These are phyloP conservation scores for Charina bottae DNA, from an alignment of 2,113 vertebrate genomes.

Conservation along the genomic window DNA sequence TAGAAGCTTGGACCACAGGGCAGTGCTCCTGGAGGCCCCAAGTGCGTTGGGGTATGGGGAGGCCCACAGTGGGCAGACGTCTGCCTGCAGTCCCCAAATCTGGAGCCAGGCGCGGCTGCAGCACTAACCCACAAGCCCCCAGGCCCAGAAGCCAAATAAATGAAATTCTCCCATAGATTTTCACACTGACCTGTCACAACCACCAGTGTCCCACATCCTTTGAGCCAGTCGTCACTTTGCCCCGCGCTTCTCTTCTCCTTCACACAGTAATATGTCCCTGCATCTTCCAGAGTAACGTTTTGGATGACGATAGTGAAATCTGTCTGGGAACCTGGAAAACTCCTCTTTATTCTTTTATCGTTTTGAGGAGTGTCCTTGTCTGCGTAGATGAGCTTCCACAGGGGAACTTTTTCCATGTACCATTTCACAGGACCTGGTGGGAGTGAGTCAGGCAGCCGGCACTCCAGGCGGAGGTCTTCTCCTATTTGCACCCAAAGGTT, in stretches of 20 bases:
- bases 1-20: too few species aligned
- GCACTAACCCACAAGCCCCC: background rate
- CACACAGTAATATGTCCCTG: slow-evolving; percentile 40
- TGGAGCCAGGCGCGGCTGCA: background rate
- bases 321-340: accelerated
- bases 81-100: background rate
- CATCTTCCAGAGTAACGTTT: accelerated
- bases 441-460: accelerated
- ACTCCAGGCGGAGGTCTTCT: slow-evolving; percentile 2
- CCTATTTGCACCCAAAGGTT: accelerated
- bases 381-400: accelerated
- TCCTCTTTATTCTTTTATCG: accelerated
- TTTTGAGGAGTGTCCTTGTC: accelerated
- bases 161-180: background rate
- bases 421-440: accelerated
- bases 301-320: slow-evolving; percentile 41
- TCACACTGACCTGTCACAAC: background rate
- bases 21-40: background rate
- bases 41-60: background rate
- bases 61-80: too few species aligned
- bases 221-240: accelerated
- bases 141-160: background rate
- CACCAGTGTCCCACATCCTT: background rate
- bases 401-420: slow-evolving; percentile 25
- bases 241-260: accelerated